Evolutionary conservation across 2,113 vertebrate species (phyloP).

Genomic region (Aphyosemion australe): DNA sequence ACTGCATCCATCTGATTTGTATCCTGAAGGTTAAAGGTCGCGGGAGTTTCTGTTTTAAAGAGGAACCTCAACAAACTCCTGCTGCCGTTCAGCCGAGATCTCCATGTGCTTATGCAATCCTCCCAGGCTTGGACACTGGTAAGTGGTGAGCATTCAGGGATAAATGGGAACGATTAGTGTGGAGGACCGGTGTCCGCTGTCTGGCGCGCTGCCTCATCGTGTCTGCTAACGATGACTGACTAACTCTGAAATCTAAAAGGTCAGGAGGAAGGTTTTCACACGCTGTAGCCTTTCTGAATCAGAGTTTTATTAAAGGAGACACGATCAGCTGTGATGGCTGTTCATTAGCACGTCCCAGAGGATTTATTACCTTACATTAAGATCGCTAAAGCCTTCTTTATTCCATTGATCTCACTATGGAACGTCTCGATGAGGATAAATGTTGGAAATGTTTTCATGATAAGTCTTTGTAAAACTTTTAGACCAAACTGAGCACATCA

Average conservation of each 20-base stretch:
- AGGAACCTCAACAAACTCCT: conserved; percentile 4
- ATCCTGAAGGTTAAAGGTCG: conserved; percentile 30
- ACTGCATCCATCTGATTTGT: conserved; percentile 16
- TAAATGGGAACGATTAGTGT: conserved; percentile 21
- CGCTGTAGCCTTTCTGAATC: conserved; percentile 15
- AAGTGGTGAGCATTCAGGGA: not conserved
- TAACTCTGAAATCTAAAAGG: conserved; percentile 37
- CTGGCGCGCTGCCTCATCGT: not conserved
- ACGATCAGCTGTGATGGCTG: conserved; percentile 9
- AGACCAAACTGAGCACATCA: not conserved
- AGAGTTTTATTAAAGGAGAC: conserved; percentile 10
- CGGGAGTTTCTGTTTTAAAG: conserved; percentile 17
- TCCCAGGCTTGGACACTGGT: not conserved
- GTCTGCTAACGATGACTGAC: conserved; percentile 36
- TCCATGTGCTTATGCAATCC: conserved; percentile 13
- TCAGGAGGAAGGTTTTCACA: conserved; percentile 11
- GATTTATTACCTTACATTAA: conserved; percentile 12
- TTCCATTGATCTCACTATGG: not conserved
- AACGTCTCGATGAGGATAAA: not conserved
- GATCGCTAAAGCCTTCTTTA: not conserved
- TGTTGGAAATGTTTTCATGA: not conserved
- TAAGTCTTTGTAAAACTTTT: not conserved
- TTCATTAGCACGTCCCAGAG: conserved; percentile 26
- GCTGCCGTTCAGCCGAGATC: conserved; percentile 1
- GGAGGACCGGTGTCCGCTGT: conserved; percentile 15